These are phyloP conservation scores for Cybosia mesomella DNA, from an alignment of 2,888 invertebrate species.

Conservation along the genomic window DNA sequence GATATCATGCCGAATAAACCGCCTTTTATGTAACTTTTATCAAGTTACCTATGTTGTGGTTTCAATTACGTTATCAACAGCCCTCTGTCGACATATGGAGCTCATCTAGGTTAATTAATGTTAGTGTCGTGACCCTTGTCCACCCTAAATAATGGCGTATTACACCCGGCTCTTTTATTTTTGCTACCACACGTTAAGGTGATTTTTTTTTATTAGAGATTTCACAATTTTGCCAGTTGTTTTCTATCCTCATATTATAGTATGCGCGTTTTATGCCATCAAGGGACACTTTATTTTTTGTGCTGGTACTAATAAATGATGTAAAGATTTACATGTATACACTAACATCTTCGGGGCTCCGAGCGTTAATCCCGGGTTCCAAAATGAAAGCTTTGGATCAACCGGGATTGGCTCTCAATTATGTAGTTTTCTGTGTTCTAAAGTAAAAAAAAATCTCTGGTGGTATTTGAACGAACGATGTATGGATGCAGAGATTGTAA, in stretches of 20 bases:
- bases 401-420: too few species aligned
- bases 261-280: neutral
- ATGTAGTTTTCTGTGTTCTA: too few species aligned
- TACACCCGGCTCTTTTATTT: slow-evolving; percentile 24
- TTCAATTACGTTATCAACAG: slow-evolving; percentile 44
- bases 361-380: too few species aligned
- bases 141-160: slow-evolving; percentile 25
- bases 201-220: slow-evolving; percentile 13
- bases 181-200: slow-evolving; percentile 17
- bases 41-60: slow-evolving; percentile 19
- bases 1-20: neutral
- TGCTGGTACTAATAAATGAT: too few species aligned
- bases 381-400: too few species aligned
- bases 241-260: neutral
- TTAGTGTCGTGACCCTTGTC: slow-evolving; percentile 39
- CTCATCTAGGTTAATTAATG: slow-evolving; percentile 44
- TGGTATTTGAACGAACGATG: too few species aligned
- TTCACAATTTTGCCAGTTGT: neutral
- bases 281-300: neutral
- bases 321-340: too few species aligned
- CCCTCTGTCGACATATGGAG: slow-evolving; percentile 27
- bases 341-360: too few species aligned
- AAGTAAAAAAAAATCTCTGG: too few species aligned
- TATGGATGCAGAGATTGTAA: too few species aligned
- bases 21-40: neutral